Base-by-base conservation (phyloP, 2,797 vertebrate species). In the Tolypeutes matacus region DNA sequence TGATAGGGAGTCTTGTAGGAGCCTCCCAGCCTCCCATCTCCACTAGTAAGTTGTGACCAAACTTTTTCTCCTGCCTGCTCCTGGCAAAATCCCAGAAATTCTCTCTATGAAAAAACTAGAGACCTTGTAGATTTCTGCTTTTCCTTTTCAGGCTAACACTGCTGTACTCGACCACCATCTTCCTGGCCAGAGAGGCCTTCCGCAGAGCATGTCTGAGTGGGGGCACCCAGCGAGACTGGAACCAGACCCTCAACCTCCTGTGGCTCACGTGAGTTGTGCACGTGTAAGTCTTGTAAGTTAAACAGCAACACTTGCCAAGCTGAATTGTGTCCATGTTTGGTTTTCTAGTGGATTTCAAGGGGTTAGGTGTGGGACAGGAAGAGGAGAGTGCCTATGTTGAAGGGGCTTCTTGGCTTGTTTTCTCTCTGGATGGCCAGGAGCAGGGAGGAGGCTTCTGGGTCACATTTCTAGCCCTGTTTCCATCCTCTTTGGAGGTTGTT, bases 121-220 rank as follows among this genome's bases (percentile, higher is more conserved):
- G 25, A 46, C 31, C 56, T 0, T 17, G 27, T 56, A 64, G 29
- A 34, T 86, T 84, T 91, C 75, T 94, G 0, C 69, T 2, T 90
- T 49, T 67, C 0, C 34, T 76, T 29, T 82, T 62, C 97, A 99
- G 99, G 98, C 97, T 99, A 25, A 99, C 98, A 2, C 97, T 99
- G 0, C 98, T 99, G 83, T 99, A 99, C 97, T 99, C 99, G 1
- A 99, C 99, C 7, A 96, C 99, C 88, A 98, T 99, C 7, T 99
- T 99, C 98, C 96, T 99, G 36, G 99, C 99, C 96, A 99, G 99
- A 98, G 99, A 99, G 94, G 99, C 99, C 0, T 99, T 99, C 97
- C 98, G 99, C 64, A 99, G 98, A 98, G 99, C 99, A 36, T 99
- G 99, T 98, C 97, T 99, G 93, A 99, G 99, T 89, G 98, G 98